Conservation (phyloP, 2,113 vertebrate genomes). For the Isichthys henryi region DNA sequence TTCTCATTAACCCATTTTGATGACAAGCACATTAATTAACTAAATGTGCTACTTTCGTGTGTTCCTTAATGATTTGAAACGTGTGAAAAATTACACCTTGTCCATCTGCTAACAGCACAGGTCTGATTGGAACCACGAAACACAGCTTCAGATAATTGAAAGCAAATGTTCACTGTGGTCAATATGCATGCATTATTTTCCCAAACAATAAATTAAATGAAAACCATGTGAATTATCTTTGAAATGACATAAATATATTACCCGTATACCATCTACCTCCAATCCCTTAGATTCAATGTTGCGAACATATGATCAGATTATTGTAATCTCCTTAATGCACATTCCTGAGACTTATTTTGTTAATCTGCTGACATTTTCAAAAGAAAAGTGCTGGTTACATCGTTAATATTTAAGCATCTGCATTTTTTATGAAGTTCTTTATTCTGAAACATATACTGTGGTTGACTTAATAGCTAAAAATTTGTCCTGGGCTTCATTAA, state of each 20-base stretch:
- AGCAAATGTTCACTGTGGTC: neutral
- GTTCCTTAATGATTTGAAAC: conserved; percentile 11
- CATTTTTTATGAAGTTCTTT: neutral
- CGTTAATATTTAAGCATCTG: neutral
- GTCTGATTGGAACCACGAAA: conserved; percentile 4
- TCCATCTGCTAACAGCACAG: conserved; percentile 4
- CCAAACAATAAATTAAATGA: neutral
- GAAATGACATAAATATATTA: neutral
- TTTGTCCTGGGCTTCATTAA: neutral
- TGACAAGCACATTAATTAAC: conserved; percentile 24
- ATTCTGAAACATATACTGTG: neutral
- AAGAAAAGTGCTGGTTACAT: neutral
- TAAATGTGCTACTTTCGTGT: conserved; percentile 19
- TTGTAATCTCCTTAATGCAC: neutral
- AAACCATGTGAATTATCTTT: neutral
- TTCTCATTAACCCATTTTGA: conserved; percentile 15
- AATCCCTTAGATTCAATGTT: neutral
- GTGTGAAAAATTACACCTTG: conserved; percentile 14
- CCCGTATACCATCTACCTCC: neutral
- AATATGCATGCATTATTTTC: neutral
- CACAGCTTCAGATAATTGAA: neutral
- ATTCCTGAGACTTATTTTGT: neutral
- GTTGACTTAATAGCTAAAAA: neutral
- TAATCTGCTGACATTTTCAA: neutral
- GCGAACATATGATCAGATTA: neutral